These are phyloP conservation scores for Byasa hedistus DNA, from an alignment of 2,888 invertebrate species.

Conservation along the genomic window DNA sequence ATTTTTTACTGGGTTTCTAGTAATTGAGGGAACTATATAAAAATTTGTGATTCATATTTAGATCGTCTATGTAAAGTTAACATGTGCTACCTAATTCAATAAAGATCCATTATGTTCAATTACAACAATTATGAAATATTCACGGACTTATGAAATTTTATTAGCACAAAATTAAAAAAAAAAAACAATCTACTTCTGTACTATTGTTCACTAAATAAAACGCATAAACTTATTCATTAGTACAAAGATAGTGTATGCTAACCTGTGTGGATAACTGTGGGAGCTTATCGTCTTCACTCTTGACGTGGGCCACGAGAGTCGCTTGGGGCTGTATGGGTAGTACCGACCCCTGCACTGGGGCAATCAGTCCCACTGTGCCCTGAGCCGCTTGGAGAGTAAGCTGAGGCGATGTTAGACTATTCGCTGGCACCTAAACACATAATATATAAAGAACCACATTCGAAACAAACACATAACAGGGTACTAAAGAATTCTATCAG, in stretches of 20 bases:
- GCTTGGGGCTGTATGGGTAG: conserved; percentile 49
- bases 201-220: background rate
- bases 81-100: background rate
- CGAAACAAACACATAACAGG: background rate
- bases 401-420: conserved; percentile 53
- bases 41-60: no score
- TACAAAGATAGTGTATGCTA: background rate
- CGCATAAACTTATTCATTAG: background rate
- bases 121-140: background rate
- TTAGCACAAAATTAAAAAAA: background rate
- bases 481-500: background rate
- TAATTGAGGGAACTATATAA: no score
- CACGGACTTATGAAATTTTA: background rate
- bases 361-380: conserved; percentile 55
- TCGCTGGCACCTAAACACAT: conserved; percentile 31
- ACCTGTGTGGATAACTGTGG: conserved; percentile 41
- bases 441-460: background rate
- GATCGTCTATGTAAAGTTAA: background rate
- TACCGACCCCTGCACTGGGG: conserved; percentile 56
- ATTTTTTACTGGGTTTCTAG: no score
- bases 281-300: conserved; percentile 59
- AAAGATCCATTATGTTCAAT: background rate
- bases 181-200: background rate
- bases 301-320: conserved; percentile 53
- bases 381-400: conserved; percentile 55